phyloP scores from a whole-genome alignment of 2,888 invertebrate genomes.

The Carpatolechia fugitivella region DNA sequence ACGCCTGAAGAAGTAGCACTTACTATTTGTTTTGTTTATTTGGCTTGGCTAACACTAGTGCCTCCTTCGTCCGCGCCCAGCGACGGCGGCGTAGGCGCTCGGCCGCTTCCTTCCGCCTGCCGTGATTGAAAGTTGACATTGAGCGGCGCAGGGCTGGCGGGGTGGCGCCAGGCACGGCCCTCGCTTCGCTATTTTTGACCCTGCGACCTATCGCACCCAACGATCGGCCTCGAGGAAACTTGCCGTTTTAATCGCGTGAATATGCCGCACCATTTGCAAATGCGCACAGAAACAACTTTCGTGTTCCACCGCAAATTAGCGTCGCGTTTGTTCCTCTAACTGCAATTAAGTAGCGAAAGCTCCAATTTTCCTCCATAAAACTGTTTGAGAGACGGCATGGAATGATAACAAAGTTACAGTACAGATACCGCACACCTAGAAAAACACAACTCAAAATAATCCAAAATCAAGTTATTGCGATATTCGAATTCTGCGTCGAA shows the following conservation, averaged over 20 bases:
- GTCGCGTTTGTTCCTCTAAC: constrained; percentile 42
- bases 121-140: constrained; percentile 77
- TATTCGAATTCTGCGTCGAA: too few species aligned
- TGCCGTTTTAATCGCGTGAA: constrained; percentile 71
- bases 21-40: too few species aligned
- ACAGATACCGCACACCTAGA: not conserved
- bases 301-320: constrained; percentile 53
- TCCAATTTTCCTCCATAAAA: constrained; percentile 29
- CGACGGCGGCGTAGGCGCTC: constrained; percentile 52
- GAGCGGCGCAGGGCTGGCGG: constrained; percentile 44
- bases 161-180: constrained; percentile 76
- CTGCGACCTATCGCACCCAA: constrained; percentile 70
- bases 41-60: not conserved
- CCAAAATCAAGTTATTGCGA: too few species aligned
- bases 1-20: too few species aligned
- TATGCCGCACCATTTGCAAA: constrained; percentile 65
- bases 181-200: constrained; percentile 69
- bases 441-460: too few species aligned
- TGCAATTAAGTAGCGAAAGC: constrained; percentile 43
- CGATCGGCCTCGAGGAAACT: constrained; percentile 73
- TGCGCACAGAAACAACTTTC: constrained; percentile 52
- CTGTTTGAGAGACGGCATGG: constrained; percentile 9
- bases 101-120: constrained; percentile 67
- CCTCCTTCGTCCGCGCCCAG: constrained; percentile 33
- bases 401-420: constrained; percentile 11